phyloP scores from a whole-genome alignment of 2,113 vertebrate genomes.

The Dicerorhinus sumatrensis region DNA sequence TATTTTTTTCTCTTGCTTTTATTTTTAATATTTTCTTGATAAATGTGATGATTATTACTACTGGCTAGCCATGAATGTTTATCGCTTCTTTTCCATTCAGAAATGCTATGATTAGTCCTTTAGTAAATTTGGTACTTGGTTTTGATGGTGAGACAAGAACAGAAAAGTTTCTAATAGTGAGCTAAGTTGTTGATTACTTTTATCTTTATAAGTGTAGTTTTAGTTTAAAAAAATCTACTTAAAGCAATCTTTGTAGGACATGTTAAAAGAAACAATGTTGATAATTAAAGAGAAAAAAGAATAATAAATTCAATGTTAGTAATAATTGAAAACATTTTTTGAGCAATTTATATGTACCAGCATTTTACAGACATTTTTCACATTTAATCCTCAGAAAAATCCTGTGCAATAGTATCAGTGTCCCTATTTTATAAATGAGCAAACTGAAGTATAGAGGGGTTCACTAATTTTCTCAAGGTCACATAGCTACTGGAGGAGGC shows the following conservation, averaged over 20 bases:
- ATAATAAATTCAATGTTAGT: conserved; percentile 13
- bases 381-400: conserved; percentile 46
- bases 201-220: conserved; percentile 53
- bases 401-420: not conserved
- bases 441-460: conserved; percentile 8
- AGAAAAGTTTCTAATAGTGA: conserved; percentile 18
- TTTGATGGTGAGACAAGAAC: conserved; percentile 38
- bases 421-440: conserved; percentile 25
- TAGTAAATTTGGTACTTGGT: conserved; percentile 20
- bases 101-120: not conserved
- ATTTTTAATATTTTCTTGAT: conserved; percentile 26
- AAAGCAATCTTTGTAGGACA: not conserved
- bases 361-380: conserved; percentile 29
- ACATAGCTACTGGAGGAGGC: not conserved
- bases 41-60: conserved; percentile 43
- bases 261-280: conserved; percentile 28
- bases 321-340: conserved; percentile 49
- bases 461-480: not conserved
- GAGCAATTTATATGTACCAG: not conserved
- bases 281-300: conserved; percentile 31
- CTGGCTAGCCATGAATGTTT: conserved; percentile 9
- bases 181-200: conserved; percentile 34
- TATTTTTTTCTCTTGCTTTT: not conserved
- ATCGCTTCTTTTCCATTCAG: conserved; percentile 9
- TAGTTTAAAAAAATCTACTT: conserved; percentile 33